phyloP scores from a whole-genome alignment of 2,888 invertebrate genomes.

The Plagiodera versicolora region DNA sequence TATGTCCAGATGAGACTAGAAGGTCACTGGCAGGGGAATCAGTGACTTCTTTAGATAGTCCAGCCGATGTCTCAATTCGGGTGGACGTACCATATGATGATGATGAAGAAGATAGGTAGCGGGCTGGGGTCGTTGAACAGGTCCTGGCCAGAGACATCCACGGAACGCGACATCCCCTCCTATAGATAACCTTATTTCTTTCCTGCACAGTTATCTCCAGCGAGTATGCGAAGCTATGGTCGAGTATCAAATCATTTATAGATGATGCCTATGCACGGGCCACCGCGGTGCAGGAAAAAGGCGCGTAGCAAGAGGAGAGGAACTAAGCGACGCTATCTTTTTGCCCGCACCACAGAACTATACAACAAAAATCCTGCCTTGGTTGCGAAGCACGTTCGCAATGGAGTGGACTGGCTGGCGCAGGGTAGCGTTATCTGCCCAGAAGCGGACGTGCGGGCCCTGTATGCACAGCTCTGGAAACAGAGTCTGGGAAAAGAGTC shows the following conservation, averaged over 20 bases:
- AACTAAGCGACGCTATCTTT: constrained; percentile 31
- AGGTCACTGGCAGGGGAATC: too few relatives aligned
- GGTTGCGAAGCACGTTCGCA: constrained; percentile 38
- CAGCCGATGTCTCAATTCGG: too few relatives aligned
- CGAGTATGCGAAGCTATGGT: too few relatives aligned
- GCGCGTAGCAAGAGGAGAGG: constrained; percentile 9
- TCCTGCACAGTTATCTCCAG: background rate
- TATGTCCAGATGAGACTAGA: too few relatives aligned
- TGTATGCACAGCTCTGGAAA: constrained; percentile 41
- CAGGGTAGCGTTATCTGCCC: background rate
- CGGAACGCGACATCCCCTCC: background rate
- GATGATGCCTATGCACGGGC: too few relatives aligned
- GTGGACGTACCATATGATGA: too few relatives aligned
- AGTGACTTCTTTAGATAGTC: too few relatives aligned
- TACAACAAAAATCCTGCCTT: constrained; percentile 40
- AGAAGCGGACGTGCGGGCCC: constrained; percentile 21
- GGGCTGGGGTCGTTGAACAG: background rate
- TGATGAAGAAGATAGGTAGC: background rate
- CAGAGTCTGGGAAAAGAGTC: constrained; percentile 18
- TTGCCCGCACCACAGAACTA: constrained; percentile 42
- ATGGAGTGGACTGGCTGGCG: constrained; percentile 30
- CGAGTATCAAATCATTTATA: too few relatives aligned
- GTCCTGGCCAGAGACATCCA: background rate
- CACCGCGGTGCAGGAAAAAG: too few relatives aligned
- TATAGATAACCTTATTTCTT: background rate